These are phyloP conservation scores for Oreochromis spilurus DNA, from an alignment of 2,113 vertebrate genomes.

Conservation along the genomic window DNA sequence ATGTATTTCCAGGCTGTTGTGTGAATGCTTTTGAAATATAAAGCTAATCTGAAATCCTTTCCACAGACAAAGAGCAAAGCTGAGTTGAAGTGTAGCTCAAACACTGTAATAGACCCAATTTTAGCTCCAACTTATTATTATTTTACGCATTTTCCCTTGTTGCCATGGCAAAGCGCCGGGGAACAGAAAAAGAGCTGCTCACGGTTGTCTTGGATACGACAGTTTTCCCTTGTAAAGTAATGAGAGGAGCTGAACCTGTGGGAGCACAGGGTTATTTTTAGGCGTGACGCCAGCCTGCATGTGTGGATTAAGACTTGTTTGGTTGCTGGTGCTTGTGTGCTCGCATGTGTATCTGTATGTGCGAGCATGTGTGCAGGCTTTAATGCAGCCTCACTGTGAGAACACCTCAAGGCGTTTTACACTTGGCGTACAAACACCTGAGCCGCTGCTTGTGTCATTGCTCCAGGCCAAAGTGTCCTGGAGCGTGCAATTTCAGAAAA, in stretches of 20 bases:
- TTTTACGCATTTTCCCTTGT: constrained; percentile 72
- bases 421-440: constrained; percentile 35
- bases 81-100: background rate
- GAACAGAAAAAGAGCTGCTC: constrained; percentile 45
- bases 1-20: background rate
- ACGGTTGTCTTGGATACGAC: constrained; percentile 78
- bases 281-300: constrained; percentile 63
- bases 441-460: background rate
- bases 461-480: background rate
- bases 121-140: constrained; percentile 66
- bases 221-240: constrained; percentile 72
- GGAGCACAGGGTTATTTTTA: constrained; percentile 74
- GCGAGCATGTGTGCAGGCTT: constrained; percentile 19
- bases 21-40: background rate
- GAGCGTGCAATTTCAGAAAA: background rate
- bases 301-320: constrained; percentile 61
- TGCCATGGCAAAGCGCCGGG: constrained; percentile 68
- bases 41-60: background rate
- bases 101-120: constrained; percentile 28
- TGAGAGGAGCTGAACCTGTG: constrained; percentile 71
- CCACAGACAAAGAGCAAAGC: background rate
- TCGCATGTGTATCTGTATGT: background rate
- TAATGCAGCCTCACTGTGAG: constrained; percentile 42
- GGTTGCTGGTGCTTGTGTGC: constrained; percentile 17
- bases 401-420: constrained; percentile 38